These are phyloP conservation scores for Cantharis rustica DNA, from an alignment of 2,888 invertebrate species.

Conservation along the genomic window DNA sequence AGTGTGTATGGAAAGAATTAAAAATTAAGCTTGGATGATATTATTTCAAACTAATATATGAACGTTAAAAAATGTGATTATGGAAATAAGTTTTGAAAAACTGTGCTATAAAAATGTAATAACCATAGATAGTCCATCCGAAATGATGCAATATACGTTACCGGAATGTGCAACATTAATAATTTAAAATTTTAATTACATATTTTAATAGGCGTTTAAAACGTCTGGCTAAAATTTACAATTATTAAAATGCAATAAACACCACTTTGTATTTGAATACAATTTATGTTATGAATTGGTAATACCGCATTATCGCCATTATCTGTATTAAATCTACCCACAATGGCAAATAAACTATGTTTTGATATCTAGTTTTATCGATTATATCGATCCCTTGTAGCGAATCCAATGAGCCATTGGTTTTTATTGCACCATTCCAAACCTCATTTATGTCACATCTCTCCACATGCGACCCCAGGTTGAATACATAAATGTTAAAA, in stretches of 20 bases:
- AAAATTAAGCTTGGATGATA: background rate
- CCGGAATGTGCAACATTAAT: background rate
- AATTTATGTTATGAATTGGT: slow-evolving; percentile 24
- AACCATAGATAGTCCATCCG: background rate
- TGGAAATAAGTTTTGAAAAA: background rate
- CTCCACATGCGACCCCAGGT: slow-evolving; percentile 51
- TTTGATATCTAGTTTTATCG: slow-evolving; percentile 52
- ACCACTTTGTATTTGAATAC: slow-evolving; percentile 22
- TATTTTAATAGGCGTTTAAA: background rate
- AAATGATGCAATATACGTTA: background rate
- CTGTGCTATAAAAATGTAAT: background rate
- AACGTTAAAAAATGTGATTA: background rate
- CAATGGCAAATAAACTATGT: slow-evolving; percentile 53
- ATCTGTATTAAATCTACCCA: slow-evolving; percentile 50
- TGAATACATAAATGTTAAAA: slow-evolving; percentile 51
- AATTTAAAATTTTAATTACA: background rate
- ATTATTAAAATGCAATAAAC: slow-evolving; percentile 24
- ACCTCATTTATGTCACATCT: slow-evolving; percentile 52
- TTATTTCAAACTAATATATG: background rate
- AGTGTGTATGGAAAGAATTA: background rate
- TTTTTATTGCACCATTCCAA: slow-evolving; percentile 55
- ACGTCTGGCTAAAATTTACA: background rate
- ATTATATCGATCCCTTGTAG: slow-evolving; percentile 51
- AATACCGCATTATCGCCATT: slow-evolving; percentile 42
- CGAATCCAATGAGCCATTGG: slow-evolving; percentile 54